Percentiles rank a stretch among this genome's conserved stretches.
phyloP scores from a whole-genome alignment of 2,113 vertebrate genomes.

The Hirundichthys speculiger region DNA sequence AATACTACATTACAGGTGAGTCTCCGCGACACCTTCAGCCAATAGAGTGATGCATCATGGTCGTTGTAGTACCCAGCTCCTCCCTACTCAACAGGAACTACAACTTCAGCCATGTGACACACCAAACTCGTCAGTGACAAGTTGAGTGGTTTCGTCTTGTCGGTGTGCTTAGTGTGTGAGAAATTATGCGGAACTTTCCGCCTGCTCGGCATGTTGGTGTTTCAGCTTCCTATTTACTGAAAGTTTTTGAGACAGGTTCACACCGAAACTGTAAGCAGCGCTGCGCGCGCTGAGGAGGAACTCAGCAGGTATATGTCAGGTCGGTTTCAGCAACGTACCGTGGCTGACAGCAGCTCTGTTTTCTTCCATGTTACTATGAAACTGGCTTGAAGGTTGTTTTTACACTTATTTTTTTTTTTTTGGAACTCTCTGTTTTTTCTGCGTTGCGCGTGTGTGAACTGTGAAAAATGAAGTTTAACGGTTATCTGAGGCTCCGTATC shows the following conservation, averaged over 20 bases:
- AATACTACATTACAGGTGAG: conserved; percentile 33
- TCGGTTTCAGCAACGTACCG: conserved; percentile 3
- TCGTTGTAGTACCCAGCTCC: conserved; percentile 15
- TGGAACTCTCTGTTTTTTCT: not conserved
- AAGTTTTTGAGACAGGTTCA: conserved; percentile 18
- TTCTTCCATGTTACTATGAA: not conserved
- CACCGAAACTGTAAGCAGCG: not conserved
- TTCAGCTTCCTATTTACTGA: conserved; percentile 60
- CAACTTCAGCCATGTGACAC: conserved; percentile 49
- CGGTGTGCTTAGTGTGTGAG: not conserved
- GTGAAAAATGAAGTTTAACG: conserved; percentile 92
- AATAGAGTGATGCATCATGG: conserved; percentile 54
- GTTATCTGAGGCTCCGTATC: conserved; percentile 91
- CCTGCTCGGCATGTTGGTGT: conserved; percentile 23
- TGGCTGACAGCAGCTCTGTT: not conserved
- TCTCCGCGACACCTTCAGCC: not conserved
- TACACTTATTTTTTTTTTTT: not conserved
- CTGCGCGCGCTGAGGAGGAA: not conserved
- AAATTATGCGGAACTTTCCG: conserved; percentile 68
- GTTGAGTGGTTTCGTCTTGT: not conserved
- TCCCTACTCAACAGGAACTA: conserved; percentile 10
- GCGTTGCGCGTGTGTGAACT: not conserved
- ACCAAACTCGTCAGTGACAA: conserved; percentile 19
- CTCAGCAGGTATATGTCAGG: not conserved
- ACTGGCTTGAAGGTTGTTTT: not conserved